These are phyloP conservation scores for Acanthis flammea DNA, from an alignment of 2,797 vertebrate species.

Conservation along the genomic window DNA sequence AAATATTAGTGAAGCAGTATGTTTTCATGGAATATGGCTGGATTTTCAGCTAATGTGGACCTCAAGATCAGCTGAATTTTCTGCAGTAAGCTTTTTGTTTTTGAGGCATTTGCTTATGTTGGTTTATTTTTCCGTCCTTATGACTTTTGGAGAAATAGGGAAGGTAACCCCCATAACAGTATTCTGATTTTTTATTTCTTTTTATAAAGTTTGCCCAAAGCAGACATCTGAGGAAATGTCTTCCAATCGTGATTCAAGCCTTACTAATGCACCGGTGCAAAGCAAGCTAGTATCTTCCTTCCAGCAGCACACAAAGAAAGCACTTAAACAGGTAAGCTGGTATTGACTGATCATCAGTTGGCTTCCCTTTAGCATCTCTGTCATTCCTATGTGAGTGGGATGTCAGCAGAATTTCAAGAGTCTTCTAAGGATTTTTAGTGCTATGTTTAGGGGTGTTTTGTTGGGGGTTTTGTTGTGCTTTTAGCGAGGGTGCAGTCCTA, in stretches of 20 bases:
- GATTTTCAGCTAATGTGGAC: background rate
- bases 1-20: background rate
- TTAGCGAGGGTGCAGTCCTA: fast-evolving
- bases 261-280: slow-evolving; percentile 77
- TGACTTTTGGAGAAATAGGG: slow-evolving; percentile 5
- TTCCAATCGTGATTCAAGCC: slow-evolving; percentile 78
- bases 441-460: background rate
- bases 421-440: background rate
- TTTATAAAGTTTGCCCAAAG: slow-evolving; percentile 77
- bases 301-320: slow-evolving; percentile 87
- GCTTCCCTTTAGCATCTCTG: background rate
- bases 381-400: background rate
- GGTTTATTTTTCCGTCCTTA: background rate
- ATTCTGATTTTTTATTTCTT: slow-evolving; percentile 23
- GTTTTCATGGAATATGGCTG: background rate
- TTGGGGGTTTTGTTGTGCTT: background rate
- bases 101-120: background rate
- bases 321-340: slow-evolving; percentile 83
- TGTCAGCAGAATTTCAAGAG: background rate
- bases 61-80: background rate
- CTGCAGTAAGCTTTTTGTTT: background rate
- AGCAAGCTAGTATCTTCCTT: slow-evolving; percentile 85
- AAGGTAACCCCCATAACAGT: slow-evolving; percentile 43
- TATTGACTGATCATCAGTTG: background rate
- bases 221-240: slow-evolving; percentile 79